phyloP scores from a whole-genome alignment of 2,888 invertebrate species.

The Thereva nobilitata region DNA sequence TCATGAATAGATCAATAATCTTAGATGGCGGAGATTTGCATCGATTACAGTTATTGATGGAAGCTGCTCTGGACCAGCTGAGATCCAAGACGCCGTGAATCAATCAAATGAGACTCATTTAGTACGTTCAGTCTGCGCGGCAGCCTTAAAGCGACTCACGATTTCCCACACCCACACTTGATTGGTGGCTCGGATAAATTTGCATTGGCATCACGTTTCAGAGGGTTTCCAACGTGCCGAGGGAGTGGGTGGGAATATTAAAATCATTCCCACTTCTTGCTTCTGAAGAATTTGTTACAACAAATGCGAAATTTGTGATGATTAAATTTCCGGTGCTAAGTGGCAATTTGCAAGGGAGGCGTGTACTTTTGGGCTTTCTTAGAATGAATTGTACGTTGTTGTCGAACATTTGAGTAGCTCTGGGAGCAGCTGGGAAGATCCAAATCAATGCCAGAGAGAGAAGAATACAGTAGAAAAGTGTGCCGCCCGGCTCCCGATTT shows the following conservation, averaged over 20 bases:
- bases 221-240: constrained; percentile 5
- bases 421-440: constrained; percentile 17
- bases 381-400: background rate
- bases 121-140: constrained; percentile 16
- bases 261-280: constrained; percentile 17
- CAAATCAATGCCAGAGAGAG: background rate
- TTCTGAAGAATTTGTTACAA: constrained; percentile 23
- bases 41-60: constrained; percentile 18
- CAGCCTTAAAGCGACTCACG: constrained; percentile 25
- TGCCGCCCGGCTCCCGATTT: background rate
- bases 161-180: constrained; percentile 33
- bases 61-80: constrained; percentile 25
- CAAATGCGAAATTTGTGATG: constrained; percentile 32
- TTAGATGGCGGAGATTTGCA: constrained; percentile 10
- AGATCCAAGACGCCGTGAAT: constrained; percentile 28
- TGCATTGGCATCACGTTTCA: constrained; percentile 33
- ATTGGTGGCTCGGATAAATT: constrained; percentile 31
- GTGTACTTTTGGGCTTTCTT: background rate
- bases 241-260: constrained; percentile 26
- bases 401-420: background rate
- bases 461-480: background rate
- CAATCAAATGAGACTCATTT: constrained; percentile 15
- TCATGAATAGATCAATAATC: constrained; percentile 7
- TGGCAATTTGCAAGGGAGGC: constrained; percentile 20
- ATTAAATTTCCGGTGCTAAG: constrained; percentile 24